Conservation (phyloP, 2,113 vertebrate species). For the Python bivittatus region DNA sequence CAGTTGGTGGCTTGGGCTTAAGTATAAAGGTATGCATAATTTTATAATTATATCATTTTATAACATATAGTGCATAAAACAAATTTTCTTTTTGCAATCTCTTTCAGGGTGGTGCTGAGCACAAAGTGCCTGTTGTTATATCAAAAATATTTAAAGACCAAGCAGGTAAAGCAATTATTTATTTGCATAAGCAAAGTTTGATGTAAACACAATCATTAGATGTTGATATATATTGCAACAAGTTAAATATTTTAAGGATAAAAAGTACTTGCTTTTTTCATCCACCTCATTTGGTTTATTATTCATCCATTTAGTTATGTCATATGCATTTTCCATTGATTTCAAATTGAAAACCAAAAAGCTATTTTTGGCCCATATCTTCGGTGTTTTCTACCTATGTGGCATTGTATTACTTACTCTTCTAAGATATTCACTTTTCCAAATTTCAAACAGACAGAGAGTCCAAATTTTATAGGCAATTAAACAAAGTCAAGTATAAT, state of each 20-base stretch:
- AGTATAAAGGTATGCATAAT: slow-evolving; percentile 89
- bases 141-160: slow-evolving; percentile 96
- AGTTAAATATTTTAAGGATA: background rate
- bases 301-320: background rate
- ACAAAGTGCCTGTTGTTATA: slow-evolving; percentile 93
- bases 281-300: background rate
- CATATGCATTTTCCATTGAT: background rate
- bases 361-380: background rate
- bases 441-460: background rate
- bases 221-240: background rate
- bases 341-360: background rate
- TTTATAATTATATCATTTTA: background rate
- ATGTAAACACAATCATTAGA: background rate
- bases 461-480: background rate
- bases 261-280: background rate
- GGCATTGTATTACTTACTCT: background rate
- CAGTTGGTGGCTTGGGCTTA: slow-evolving; percentile 88
- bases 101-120: slow-evolving; percentile 91
- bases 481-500: background rate
- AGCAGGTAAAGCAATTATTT: slow-evolving; percentile 82
- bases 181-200: background rate
- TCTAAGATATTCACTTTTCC: background rate
- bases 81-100: slow-evolving; percentile 9
- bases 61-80: background rate
- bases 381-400: background rate